Evolutionary conservation across 2,888 invertebrate genomes (phyloP).

Genomic region (Acronicta leporina): DNA sequence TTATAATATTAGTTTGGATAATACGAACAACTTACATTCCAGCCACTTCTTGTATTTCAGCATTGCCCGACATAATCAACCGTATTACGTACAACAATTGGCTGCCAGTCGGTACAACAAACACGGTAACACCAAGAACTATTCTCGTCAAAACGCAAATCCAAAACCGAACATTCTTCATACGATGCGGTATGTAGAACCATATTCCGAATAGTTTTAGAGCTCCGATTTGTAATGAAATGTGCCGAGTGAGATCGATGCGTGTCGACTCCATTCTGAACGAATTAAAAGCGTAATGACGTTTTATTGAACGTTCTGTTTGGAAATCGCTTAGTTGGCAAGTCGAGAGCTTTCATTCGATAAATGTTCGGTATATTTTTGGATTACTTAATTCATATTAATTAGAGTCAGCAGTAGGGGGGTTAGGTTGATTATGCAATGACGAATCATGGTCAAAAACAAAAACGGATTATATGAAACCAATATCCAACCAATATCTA

Average conservation of each 20-base stretch:
- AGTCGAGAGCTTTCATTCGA: conserved; percentile 14
- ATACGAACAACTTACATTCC: conserved; percentile 65
- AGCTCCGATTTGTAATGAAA: conserved; percentile 64
- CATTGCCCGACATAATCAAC: conserved; percentile 60
- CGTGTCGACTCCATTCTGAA: conserved; percentile 56
- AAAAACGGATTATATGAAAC: too few species aligned
- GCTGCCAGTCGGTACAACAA: conserved; percentile 61
- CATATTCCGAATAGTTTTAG: conserved; percentile 67
- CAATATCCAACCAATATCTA: too few species aligned
- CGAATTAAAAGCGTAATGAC: conserved; percentile 53
- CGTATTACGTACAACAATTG: conserved; percentile 66
- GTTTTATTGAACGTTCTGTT: conserved; percentile 18
- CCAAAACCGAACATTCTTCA: conserved; percentile 64
- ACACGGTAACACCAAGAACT: conserved; percentile 57
- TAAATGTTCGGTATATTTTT: conserved; percentile 30
- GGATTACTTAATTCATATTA: too few species aligned
- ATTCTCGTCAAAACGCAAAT: conserved; percentile 52
- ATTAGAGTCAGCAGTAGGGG: too few species aligned
- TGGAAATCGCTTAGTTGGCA: conserved; percentile 23
- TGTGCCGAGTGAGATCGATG: conserved; percentile 62
- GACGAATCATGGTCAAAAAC: too few species aligned
- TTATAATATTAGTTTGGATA: too few species aligned
- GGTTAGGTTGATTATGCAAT: too few species aligned
- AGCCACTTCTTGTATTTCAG: conserved; percentile 68
- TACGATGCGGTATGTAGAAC: conserved; percentile 66